These are phyloP conservation scores for Pongo abelii DNA, from an alignment of 2,113 vertebrate genomes.

Conservation along the genomic window DNA sequence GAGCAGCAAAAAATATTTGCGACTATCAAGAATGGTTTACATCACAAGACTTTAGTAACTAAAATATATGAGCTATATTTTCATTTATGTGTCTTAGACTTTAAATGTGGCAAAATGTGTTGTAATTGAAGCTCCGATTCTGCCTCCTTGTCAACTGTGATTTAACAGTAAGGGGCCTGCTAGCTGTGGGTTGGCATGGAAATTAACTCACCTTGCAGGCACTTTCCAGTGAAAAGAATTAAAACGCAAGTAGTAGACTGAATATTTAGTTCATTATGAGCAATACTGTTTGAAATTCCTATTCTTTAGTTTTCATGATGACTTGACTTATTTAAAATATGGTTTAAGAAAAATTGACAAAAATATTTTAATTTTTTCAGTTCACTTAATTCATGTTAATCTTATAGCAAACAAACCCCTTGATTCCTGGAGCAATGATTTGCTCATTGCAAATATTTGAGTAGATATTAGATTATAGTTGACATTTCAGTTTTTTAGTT, in stretches of 20 bases:
- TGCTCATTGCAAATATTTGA: slow-evolving; percentile 1
- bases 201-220: slow-evolving; percentile 62
- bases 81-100: slow-evolving; percentile 5
- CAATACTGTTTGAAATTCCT: slow-evolving; percentile 43
- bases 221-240: slow-evolving; percentile 58
- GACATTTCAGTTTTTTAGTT: background rate
- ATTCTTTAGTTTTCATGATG: background rate
- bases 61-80: slow-evolving; percentile 26
- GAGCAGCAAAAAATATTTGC: background rate
- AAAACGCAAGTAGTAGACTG: slow-evolving; percentile 56
- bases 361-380: slow-evolving; percentile 39
- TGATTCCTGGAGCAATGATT: slow-evolving; percentile 31
- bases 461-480: background rate
- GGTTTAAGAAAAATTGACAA: slow-evolving; percentile 32
- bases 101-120: slow-evolving; percentile 31
- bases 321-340: slow-evolving; percentile 40
- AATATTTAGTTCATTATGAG: slow-evolving; percentile 39
- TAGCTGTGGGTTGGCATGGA: slow-evolving; percentile 25
- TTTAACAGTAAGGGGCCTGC: slow-evolving; percentile 25
- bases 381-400: slow-evolving; percentile 37
- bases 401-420: background rate
- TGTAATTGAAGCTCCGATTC: background rate
- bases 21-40: background rate
- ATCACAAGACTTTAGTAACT: background rate
- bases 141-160: slow-evolving; percentile 44